phyloP scores from a whole-genome alignment of 1,140 invertebrate species.

The Heliothis virescens region DNA sequence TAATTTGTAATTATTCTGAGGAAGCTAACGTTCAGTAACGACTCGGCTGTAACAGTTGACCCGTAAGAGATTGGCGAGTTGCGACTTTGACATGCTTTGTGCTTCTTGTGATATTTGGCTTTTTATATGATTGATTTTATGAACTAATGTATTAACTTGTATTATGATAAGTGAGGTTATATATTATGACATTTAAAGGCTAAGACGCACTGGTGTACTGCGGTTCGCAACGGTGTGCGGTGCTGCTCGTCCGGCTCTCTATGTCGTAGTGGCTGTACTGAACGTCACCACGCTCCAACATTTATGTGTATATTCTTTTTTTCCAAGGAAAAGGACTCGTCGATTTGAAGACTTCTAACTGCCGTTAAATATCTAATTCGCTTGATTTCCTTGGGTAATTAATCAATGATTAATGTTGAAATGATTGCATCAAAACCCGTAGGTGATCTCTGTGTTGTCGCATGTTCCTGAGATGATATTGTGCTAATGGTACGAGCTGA shows the following conservation, averaged over 20 bases:
- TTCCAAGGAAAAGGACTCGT: slow-evolving; percentile 83
- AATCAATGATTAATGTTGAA: slow-evolving; percentile 59
- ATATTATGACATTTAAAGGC: slow-evolving; percentile 48
- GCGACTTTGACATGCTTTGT: slow-evolving; percentile 68
- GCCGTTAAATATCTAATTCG: slow-evolving; percentile 89
- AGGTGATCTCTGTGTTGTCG: slow-evolving; percentile 80
- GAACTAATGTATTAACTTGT: slow-evolving; percentile 56
- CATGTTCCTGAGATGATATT: slow-evolving; percentile 74
- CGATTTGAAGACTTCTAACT: slow-evolving; percentile 89
- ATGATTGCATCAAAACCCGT: slow-evolving; percentile 70
- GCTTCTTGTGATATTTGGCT: slow-evolving; percentile 84
- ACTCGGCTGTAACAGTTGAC: background rate
- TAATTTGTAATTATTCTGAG: slow-evolving; percentile 14
- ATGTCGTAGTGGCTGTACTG: slow-evolving; percentile 28
- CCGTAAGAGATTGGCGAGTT: slow-evolving; percentile 42
- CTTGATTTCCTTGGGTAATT: slow-evolving; percentile 87
- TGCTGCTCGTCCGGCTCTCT: background rate
- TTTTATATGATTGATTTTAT: slow-evolving; percentile 75
- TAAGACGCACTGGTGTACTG: background rate
- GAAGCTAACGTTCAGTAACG: slow-evolving; percentile 14
- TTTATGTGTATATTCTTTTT: slow-evolving; percentile 74
- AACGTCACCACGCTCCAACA: slow-evolving; percentile 49
- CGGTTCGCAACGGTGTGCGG: slow-evolving; percentile 10
- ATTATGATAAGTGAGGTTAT: slow-evolving; percentile 36
- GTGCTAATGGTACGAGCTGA: slow-evolving; percentile 68